Evolutionary conservation across 2,797 vertebrate species (phyloP).

Genomic region (Rhynchonycteris naso): DNA sequence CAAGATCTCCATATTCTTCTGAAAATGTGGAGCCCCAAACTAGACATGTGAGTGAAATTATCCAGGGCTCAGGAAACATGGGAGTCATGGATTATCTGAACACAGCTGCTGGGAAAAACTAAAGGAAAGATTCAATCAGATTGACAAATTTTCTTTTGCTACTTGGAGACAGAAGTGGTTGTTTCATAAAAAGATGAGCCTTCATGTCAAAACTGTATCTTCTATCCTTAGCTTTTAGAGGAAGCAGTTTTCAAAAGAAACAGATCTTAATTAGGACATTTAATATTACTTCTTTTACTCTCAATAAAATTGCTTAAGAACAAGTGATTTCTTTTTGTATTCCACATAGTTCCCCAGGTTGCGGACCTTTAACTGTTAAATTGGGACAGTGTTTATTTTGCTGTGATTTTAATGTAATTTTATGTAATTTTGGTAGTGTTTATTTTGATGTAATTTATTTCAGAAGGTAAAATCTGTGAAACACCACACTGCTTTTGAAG

Average conservation of each 20-base stretch:
- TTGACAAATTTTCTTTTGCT: constrained; percentile 57
- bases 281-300: background rate
- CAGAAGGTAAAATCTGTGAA: background rate
- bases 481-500: background rate
- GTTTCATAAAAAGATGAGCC: constrained; percentile 41
- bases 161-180: constrained; percentile 24
- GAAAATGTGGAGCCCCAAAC: constrained; percentile 64
- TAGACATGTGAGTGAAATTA: constrained; percentile 76
- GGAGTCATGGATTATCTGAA: constrained; percentile 70
- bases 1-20: constrained; percentile 75
- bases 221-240: constrained; percentile 34
- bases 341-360: background rate
- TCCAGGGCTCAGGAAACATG: constrained; percentile 72
- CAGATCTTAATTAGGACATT: background rate
- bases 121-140: constrained; percentile 66
- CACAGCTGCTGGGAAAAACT: constrained; percentile 70
- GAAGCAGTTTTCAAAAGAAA: constrained; percentile 27
- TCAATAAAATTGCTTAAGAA: constrained; percentile 15
- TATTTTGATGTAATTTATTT: constrained; percentile 44
- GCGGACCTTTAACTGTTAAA: background rate
- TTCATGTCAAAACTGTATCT: constrained; percentile 38
- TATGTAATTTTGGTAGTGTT: background rate
- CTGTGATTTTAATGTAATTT: constrained; percentile 2
- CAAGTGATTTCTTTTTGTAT: background rate
- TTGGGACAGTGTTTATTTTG: background rate